phyloP scores from a whole-genome alignment of 2,797 vertebrate species.

The Spinus pinus region DNA sequence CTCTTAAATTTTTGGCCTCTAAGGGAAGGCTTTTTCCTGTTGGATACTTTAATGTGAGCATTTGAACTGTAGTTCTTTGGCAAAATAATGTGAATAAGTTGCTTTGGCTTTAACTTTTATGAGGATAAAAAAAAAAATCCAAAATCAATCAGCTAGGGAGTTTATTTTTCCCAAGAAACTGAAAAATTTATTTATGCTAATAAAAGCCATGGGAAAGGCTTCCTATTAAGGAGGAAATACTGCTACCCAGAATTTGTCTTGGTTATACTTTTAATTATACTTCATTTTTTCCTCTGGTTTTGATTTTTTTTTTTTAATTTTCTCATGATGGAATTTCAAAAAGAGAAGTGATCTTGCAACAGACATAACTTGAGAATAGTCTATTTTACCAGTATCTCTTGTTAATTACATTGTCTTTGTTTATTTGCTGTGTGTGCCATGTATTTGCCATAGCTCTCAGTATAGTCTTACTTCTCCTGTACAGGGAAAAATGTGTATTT shows the following conservation, averaged over 20 bases:
- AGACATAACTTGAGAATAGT: accelerated
- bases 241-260: not conserved
- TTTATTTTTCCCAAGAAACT: not conserved
- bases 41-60: not conserved
- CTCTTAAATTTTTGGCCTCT: not conserved
- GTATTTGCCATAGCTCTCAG: not conserved
- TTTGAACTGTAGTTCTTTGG: not conserved
- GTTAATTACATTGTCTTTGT: not conserved
- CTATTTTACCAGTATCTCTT: not conserved
- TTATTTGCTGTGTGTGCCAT: accelerated
- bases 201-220: not conserved
- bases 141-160: not conserved
- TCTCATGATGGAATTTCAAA: not conserved
- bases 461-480: not conserved
- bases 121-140: not conserved
- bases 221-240: not conserved
- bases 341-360: not conserved
- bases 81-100: not conserved
- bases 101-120: not conserved
- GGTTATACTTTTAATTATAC: not conserved
- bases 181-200: not conserved
- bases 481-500: not conserved
- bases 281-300: not conserved
- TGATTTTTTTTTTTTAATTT: no score
- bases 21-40: not conserved